Percentiles rank a stretch among this genome's conserved stretches.
phyloP scores from a whole-genome alignment of 2,888 invertebrate genomes.

The Hecatera dysodea region DNA sequence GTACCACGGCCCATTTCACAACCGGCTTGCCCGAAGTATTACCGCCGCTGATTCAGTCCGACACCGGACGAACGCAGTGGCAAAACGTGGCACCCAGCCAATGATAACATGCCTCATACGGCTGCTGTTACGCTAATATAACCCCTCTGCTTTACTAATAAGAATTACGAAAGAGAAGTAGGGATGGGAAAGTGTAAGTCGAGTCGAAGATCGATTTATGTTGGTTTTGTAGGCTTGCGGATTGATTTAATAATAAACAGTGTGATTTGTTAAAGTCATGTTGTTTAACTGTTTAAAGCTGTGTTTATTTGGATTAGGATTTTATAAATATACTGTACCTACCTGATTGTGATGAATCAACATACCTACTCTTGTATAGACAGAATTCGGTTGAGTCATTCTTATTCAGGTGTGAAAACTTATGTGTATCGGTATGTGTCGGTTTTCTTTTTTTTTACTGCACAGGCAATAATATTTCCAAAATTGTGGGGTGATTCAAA shows the following conservation, averaged over 20 bases:
- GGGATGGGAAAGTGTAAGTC: slow-evolving; percentile 38
- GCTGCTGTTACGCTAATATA: slow-evolving; percentile 62
- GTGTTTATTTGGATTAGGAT: slow-evolving; percentile 27
- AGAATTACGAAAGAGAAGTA: slow-evolving; percentile 58
- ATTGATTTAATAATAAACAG: slow-evolving; percentile 40
- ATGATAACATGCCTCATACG: slow-evolving; percentile 63
- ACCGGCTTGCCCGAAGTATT: slow-evolving; percentile 43
- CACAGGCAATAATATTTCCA: not conserved
- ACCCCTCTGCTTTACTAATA: slow-evolving; percentile 54
- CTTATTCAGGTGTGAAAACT: not conserved
- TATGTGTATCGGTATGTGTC: not conserved
- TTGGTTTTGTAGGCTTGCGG: slow-evolving; percentile 28
- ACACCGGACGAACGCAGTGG: slow-evolving; percentile 64
- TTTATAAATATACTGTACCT: slow-evolving; percentile 20
- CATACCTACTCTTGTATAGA: not conserved
- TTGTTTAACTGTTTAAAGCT: slow-evolving; percentile 23
- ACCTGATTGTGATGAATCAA: slow-evolving; percentile 17
- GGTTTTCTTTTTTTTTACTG: not conserved
- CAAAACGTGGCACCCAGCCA: slow-evolving; percentile 72
- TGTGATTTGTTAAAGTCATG: slow-evolving; percentile 12
- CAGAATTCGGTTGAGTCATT: slow-evolving; percentile 9
- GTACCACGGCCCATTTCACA: slow-evolving; percentile 48
- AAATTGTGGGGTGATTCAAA: not conserved
- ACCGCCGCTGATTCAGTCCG: slow-evolving; percentile 71
- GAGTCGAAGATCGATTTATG: slow-evolving; percentile 40